Evolutionary conservation across 1,140 invertebrate genomes (phyloP), one percentile per base, ranked within the genome.

Genomic region (Diachasmimorpha longicaudata): DNA sequence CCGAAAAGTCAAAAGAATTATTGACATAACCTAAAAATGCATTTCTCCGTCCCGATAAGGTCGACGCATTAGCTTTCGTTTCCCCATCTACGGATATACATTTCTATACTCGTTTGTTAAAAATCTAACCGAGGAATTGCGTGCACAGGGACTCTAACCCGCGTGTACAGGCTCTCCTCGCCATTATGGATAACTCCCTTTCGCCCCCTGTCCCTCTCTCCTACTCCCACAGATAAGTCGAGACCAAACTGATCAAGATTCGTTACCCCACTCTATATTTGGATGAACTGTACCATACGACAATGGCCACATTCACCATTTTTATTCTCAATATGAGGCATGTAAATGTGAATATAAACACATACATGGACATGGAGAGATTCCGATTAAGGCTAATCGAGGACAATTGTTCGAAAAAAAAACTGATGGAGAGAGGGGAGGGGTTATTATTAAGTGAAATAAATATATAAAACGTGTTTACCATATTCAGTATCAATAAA

Each of bases 181-280:
- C 44, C 44, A 10, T 46, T 46, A 9, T 1, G 44, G 9, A 11
- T 46, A 46, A 3, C 44, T 10, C 44, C 44, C 44, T 10, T n/a
- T n/a, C n/a, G n/a, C n/a, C 44, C 44, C 44, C n/a, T n/a, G 11
- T 10, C 44, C 2, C 44, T 10, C 44, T 1, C 44, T 3, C 44
- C 48, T 16, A 9, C 48, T 52, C 48, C 5, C 48, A 6, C n/a
- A 52, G 48, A 52, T 52, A 52, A 52, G 48, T 52, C 48, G 13
- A n/a, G 48, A 52, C 44, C 44, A 46, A 76, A 80, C 72, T 78
- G 76, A 81, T 81, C 78, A 76, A 77, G 78, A 81, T 81, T 80
- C 79, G 77, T 81, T 82, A 79, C 73, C 21, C 46, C 77, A 63
- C 76, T 80, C 81, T 82, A 81, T 82, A 81, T 82, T 82, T 82